A percentile compares a stretch with the other conserved stretches of the same genome.
Evolutionary conservation across 2,113 vertebrate species (phyloP).

Genomic region (Myocastor coypus): DNA sequence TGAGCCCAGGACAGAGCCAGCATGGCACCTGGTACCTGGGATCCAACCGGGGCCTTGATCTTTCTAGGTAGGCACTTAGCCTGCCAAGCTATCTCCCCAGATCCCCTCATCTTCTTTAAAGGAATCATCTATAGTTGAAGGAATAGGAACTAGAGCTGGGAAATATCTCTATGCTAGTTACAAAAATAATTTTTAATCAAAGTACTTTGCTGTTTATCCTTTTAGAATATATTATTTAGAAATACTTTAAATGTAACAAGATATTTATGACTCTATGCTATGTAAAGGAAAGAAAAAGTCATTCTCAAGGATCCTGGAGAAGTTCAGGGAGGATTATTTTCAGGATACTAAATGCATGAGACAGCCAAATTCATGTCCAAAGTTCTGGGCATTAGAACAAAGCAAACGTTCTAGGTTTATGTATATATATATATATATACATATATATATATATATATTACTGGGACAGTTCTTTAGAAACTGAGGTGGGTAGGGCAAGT

Average conservation of each 20-base stretch:
- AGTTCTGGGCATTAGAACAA: background rate
- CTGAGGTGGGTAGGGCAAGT: background rate
- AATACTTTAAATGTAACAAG: background rate
- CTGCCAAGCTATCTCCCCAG: too few relatives aligned
- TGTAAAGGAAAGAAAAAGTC: background rate
- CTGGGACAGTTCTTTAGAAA: background rate
- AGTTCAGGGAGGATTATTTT: background rate
- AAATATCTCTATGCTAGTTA: background rate
- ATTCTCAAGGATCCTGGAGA: background rate
- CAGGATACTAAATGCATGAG: background rate
- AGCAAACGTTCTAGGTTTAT: background rate
- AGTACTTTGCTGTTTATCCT: background rate
- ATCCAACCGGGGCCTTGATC: too few relatives aligned
- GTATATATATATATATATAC: too few relatives aligned
- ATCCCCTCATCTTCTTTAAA: background rate
- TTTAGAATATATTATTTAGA: background rate
- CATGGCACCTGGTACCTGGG: too few relatives aligned
- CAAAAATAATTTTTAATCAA: background rate
- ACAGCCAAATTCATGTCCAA: background rate
- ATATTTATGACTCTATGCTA: background rate
- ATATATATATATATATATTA: too few relatives aligned
- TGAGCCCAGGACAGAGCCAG: too few relatives aligned
- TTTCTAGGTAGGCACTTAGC: too few relatives aligned
- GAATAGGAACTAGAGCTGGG: background rate
- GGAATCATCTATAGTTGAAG: background rate